Evolutionary conservation across 2,113 vertebrate species (phyloP).

Genomic region (Anthoscopus minutus): DNA sequence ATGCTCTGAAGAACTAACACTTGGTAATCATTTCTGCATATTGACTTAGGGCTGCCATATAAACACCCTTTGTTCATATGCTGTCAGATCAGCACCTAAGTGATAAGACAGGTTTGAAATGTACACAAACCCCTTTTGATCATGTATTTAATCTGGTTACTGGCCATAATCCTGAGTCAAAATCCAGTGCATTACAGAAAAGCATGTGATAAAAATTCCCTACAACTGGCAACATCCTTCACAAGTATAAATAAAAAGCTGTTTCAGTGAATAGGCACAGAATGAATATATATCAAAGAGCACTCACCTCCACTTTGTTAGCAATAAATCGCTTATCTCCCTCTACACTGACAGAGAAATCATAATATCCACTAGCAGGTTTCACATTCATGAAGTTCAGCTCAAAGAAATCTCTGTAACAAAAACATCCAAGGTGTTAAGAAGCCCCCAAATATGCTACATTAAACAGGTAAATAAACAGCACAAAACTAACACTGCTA

Average conservation of each 20-base stretch:
- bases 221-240: neutral
- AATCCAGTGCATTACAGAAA: neutral
- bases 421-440: neutral
- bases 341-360: slow-evolving; percentile 85
- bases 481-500: neutral
- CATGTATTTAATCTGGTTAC: neutral
- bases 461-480: neutral
- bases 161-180: neutral
- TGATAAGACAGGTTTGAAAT: neutral
- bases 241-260: neutral
- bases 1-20: neutral
- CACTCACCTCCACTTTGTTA: slow-evolving; percentile 87
- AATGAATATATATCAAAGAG: neutral
- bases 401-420: slow-evolving; percentile 84
- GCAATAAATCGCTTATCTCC: slow-evolving; percentile 88
- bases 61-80: neutral
- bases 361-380: slow-evolving; percentile 94
- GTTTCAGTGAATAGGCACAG: neutral
- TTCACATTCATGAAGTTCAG: slow-evolving; percentile 90
- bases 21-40: neutral
- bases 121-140: neutral
- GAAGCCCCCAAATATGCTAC: neutral
- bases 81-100: neutral
- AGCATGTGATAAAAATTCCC: neutral
- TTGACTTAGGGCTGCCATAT: neutral